Evolutionary conservation across 2,888 invertebrate genomes (phyloP).

Genomic region (Cryptocephalus primarius): DNA sequence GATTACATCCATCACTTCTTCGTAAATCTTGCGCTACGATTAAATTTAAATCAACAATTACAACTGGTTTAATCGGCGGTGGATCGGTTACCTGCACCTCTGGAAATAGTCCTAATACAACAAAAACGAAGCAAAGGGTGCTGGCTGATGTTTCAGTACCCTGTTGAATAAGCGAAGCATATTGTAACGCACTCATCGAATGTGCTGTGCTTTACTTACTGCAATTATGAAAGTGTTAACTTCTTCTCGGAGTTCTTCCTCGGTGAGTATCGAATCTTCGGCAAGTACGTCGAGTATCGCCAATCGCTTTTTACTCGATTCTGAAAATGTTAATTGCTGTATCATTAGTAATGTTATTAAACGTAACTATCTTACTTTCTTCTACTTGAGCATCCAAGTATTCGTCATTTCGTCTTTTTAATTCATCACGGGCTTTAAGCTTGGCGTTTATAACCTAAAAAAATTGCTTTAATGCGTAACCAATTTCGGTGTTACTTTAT

Average conservation of each 20-base stretch:
- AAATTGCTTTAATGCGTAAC: too few relatives aligned
- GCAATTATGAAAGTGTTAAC: constrained; percentile 44
- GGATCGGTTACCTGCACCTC: constrained; percentile 8
- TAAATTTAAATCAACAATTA: background rate
- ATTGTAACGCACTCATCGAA: background rate
- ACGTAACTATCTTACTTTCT: constrained; percentile 3
- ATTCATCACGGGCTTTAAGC: constrained; percentile 1
- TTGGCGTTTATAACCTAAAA: constrained; percentile 5
- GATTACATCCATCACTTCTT: constrained; percentile 8
- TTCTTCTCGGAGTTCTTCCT: constrained; percentile 26
- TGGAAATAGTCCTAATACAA: constrained; percentile 15
- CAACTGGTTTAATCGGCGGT: background rate
- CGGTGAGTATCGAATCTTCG: constrained; percentile 7
- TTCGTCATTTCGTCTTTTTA: background rate
- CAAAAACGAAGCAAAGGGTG: constrained; percentile 19
- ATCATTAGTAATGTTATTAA: background rate
- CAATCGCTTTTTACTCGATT: background rate
- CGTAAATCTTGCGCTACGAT: constrained; percentile 6
- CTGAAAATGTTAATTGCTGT: background rate
- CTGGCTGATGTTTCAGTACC: constrained; percentile 25
- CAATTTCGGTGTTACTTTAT: too few relatives aligned
- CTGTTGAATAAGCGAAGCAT: constrained; percentile 2
- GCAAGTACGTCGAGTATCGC: constrained; percentile 10
- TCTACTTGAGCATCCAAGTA: constrained; percentile 1
- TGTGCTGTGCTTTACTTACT: constrained; percentile 29